Evolutionary conservation across 2,113 vertebrate genomes (phyloP).

Genomic region (Eleginops maclovinus): DNA sequence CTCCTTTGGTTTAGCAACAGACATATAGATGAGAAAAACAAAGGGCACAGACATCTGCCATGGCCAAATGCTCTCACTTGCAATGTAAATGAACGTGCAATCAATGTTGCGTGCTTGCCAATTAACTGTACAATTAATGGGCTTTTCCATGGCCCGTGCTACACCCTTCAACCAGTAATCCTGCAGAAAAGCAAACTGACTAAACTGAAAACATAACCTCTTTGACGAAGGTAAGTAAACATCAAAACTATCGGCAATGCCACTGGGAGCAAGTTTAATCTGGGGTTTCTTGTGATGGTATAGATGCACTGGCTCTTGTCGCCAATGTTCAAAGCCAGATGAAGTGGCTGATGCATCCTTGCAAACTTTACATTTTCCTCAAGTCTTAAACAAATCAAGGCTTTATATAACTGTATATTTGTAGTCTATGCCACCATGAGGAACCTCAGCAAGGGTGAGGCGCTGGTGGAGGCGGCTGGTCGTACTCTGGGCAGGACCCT

Average conservation of each 20-base stretch:
- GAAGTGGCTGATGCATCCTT: too few species aligned
- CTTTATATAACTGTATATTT: not conserved
- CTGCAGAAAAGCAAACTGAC: too few species aligned
- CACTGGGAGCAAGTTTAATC: too few species aligned
- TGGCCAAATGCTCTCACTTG: too few species aligned
- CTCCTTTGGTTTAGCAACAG: not conserved
- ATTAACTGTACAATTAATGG: too few species aligned
- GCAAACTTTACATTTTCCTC: not conserved
- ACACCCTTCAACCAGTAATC: too few species aligned
- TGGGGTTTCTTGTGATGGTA: not conserved
- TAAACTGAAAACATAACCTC: too few species aligned
- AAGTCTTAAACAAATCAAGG: not conserved
- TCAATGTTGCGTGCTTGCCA: too few species aligned
- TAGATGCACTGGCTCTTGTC: not conserved
- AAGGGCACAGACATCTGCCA: too few species aligned
- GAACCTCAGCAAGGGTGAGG: constrained; percentile 82
- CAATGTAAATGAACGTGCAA: too few species aligned
- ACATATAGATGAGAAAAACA: not conserved
- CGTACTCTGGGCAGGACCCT: constrained; percentile 85
- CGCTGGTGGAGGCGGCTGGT: constrained; percentile 83
- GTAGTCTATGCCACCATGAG: constrained; percentile 90
- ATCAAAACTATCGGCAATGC: not conserved
- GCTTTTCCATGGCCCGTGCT: too few species aligned
- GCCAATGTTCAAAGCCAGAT: not conserved
- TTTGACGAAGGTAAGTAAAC: not conserved